Base-by-base conservation (phyloP, 2,113 vertebrate species). In the Psephotus haematonotus region DNA sequence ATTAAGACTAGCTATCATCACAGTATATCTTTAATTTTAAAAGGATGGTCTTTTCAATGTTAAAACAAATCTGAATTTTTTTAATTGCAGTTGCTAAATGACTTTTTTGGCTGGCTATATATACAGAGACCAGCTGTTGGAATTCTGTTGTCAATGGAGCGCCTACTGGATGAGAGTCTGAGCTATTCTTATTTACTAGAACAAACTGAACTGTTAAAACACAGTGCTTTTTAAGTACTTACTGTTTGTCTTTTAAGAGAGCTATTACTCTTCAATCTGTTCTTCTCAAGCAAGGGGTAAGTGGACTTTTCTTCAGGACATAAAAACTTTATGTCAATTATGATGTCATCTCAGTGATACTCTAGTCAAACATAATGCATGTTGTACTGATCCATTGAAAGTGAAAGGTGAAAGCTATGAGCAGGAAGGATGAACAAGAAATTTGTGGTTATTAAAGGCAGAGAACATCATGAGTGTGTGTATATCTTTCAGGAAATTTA, bases 401-500 rank as follows among this genome's bases (percentile, higher is more conserved):
- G 39, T 63, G 60, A 53, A 72, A 80, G 31, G 20, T 39, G 63
- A 89, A 72, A 49, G 31, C 47, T 80, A 1, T 37, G 46, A 28
- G 14, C 55, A 75, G 44, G 25, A 53, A 65, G 23, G 23, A n/a
- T 62, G 57, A 82, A 28, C 11, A 79, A 52, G 27, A 44, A 44
- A 41, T 41, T 22, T 60, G 11, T 75, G 13, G 25, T 13, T 39
- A 2, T 83, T 67, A 43, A 88, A 81, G 76, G 37, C 17, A 50
- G 25, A 74, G 22, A 70, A 28, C 5, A 74, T 5, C 3, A 13
- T 29, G 13, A 49, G 39, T 70, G n/a, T n/a, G n/a, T n/a, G n/a
- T n/a, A n/a, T 52, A 3, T 79, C 41, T 95, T 86, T 47, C 91
- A 99, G 99, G 99, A 99, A 97, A 99, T 99, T 91, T 99, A 99